Base-by-base conservation (phyloP, 2,113 vertebrate species). In the Campylorhamphus procurvoides region DNA sequence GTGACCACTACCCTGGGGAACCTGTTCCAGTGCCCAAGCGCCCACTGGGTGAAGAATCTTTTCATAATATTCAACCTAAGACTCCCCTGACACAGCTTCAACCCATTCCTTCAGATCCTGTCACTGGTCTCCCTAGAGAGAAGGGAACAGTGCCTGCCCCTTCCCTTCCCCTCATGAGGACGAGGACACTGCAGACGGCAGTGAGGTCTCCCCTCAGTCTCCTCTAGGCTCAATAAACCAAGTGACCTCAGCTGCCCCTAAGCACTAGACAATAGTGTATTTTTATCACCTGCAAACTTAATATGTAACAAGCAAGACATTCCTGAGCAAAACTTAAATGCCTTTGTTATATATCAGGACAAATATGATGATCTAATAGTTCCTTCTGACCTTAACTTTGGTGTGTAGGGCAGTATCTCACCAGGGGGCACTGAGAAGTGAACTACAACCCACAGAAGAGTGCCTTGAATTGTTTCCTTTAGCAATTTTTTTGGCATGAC, bases 401-500 rank as follows among this genome's bases (percentile, higher is more conserved):
- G 35, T 84, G 71, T 0, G 0, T 67, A n/a, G 84, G 59, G 18
- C 74, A 55, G 14, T 29, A 27, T 59, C 64, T 68, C 80, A 74
- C 35, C 47, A 47, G 20, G 73, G 64, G 64, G 25, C 56, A 80
- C 35, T 37, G 80, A 39, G 56, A 67, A 91, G 52, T 24, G 78
- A 90, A 71, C 29, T 50, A 37, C 72, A 88, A 22, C 42, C 78
- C 71, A 59, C 72, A 55, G 55, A 87, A 73, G 7, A 71, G 22
- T 24, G 60, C 9, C 17, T 18, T 47, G 29, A 75, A 67, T 93
- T 87, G 47, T 93, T 93, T 94, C 78, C 84, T 91, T 76, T 5
- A 75, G 46, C 23, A 79, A 60, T 92, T 68, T 83, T 90, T 96
- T 92, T 71, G 49, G 60, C 79, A 81, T 93, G 71, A 96, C 85